Conservation (phyloP, 2,113 vertebrate species). For the Hypocryptadius cinnamomeus region DNA sequence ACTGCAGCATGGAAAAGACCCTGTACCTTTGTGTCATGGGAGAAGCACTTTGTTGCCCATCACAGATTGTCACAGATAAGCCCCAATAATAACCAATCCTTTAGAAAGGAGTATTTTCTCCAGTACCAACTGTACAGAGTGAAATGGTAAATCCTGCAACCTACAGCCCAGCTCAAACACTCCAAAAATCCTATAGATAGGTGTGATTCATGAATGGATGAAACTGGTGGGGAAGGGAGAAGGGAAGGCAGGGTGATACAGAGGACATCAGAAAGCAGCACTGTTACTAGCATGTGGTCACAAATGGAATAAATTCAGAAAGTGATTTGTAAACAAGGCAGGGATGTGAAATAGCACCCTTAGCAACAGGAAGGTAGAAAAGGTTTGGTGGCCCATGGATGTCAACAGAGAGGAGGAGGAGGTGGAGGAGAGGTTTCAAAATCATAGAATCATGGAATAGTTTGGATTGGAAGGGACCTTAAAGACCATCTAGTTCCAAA, state of each 20-base stretch:
- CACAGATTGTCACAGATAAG: neutral
- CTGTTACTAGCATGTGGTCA: neutral
- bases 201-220: neutral
- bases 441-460: neutral
- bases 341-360: neutral
- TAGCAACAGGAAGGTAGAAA: neutral
- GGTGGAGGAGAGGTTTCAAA: neutral
- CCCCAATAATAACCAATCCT: neutral
- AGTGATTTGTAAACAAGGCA: neutral
- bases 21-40: neutral
- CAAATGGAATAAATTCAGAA: neutral
- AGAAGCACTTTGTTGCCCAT: neutral
- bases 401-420: neutral
- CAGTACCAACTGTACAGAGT: neutral
- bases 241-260: neutral
- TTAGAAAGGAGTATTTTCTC: neutral
- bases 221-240: neutral
- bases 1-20: neutral
- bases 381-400: neutral
- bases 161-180: neutral
- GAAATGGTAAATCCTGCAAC: neutral
- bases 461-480: neutral
- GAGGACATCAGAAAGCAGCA: neutral
- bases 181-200: neutral
- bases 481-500: neutral